These are phyloP conservation scores for Deroptyus accipitrinus DNA, from an alignment of 2,113 vertebrate species.

Conservation along the genomic window DNA sequence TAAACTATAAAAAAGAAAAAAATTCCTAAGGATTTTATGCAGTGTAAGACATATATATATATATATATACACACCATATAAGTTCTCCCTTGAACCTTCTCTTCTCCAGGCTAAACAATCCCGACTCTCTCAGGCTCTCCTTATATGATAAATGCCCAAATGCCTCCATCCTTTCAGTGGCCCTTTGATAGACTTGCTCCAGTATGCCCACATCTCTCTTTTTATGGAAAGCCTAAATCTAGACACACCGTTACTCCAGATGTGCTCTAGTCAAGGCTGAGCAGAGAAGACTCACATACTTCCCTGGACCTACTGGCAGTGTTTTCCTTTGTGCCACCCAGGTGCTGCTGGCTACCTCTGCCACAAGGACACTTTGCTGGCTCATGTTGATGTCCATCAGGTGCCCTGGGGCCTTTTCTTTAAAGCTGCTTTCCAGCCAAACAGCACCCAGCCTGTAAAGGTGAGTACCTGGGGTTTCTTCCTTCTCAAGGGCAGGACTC, in stretches of 20 bases:
- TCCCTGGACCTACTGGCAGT: background rate
- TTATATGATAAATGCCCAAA: background rate
- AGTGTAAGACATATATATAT: background rate
- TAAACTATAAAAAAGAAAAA: background rate
- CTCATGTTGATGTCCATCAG: background rate
- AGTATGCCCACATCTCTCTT: background rate
- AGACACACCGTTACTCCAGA: background rate
- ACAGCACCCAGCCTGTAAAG: accelerated
- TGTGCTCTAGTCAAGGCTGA: background rate
- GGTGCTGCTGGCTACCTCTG: background rate
- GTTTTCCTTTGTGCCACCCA: background rate
- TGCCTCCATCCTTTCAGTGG: background rate
- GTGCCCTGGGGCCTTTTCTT: background rate
- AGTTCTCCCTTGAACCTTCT: background rate
- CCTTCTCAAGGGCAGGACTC: background rate
- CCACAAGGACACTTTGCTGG: background rate
- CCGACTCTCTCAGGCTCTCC: background rate
- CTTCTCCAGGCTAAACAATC: background rate
- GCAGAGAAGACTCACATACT: background rate
- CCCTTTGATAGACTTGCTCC: background rate
- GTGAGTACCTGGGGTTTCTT: background rate
- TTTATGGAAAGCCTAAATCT: background rate
- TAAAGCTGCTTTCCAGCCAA: background rate
- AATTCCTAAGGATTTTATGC: background rate
- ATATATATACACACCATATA: background rate